Evolutionary conservation across 2,888 invertebrate species (phyloP).

Genomic region (Himalopsyche anomala): DNA sequence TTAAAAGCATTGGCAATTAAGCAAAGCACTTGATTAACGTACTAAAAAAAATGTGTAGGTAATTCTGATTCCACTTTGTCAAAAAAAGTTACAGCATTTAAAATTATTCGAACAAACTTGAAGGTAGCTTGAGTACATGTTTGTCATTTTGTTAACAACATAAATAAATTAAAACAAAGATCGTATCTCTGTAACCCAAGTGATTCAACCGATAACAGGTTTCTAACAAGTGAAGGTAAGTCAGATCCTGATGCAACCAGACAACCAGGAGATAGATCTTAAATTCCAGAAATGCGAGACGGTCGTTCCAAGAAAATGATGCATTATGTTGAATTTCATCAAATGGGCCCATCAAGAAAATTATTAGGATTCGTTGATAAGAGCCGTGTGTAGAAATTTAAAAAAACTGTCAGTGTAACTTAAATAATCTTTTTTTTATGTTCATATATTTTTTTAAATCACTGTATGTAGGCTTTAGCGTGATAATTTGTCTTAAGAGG

Average conservation of each 20-base stretch:
- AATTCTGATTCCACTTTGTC: too few relatives aligned
- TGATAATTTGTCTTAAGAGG: too few relatives aligned
- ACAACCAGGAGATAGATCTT: not conserved
- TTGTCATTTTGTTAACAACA: conserved; percentile 1
- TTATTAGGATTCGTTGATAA: too few relatives aligned
- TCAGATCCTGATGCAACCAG: not conserved
- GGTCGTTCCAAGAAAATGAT: not conserved
- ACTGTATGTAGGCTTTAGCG: too few relatives aligned
- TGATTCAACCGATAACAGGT: conserved; percentile 18
- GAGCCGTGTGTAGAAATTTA: too few relatives aligned
- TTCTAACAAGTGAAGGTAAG: not conserved
- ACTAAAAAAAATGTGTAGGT: too few relatives aligned
- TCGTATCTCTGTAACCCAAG: not conserved
- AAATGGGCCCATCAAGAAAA: not conserved
- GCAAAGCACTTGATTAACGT: too few relatives aligned
- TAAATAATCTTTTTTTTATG: too few relatives aligned
- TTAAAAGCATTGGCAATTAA: too few relatives aligned
- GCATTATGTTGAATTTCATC: not conserved
- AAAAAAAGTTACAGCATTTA: too few relatives aligned
- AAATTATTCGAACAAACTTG: not conserved
- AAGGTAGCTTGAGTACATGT: not conserved
- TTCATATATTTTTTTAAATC: too few relatives aligned
- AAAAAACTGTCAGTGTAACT: too few relatives aligned
- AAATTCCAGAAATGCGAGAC: not conserved
- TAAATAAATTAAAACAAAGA: not conserved